Percentiles rank a stretch among this genome's conserved stretches.
phyloP scores from a whole-genome alignment of 2,113 vertebrate genomes.

The Apteryx owenii region DNA sequence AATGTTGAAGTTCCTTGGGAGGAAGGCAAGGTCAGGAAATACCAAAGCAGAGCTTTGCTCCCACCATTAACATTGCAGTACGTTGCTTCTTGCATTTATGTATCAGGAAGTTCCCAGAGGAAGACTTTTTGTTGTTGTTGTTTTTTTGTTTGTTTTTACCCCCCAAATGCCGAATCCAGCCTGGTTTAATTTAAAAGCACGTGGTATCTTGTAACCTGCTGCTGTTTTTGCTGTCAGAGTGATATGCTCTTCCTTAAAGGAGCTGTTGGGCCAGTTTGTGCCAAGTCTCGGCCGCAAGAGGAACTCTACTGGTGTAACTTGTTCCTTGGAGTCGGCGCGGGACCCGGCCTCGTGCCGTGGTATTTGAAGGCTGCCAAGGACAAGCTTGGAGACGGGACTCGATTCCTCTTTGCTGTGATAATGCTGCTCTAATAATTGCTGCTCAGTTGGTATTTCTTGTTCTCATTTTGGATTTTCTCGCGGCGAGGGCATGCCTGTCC shows the following conservation, averaged over 20 bases:
- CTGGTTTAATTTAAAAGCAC: accelerated
- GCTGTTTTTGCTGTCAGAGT: accelerated
- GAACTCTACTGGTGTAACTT: background rate
- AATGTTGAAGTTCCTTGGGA: background rate
- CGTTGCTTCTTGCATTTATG: background rate
- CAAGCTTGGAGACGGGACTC: accelerated
- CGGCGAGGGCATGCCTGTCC: accelerated
- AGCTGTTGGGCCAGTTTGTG: background rate
- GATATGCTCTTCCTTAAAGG: background rate
- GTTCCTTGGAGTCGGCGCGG: background rate
- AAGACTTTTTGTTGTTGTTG: background rate
- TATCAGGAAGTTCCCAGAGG: background rate
- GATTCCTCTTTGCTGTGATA: background rate
- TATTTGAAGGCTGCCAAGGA: background rate
- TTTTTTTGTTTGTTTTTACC: background rate
- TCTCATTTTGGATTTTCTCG: background rate
- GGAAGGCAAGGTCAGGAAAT: background rate
- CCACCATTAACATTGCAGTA: accelerated
- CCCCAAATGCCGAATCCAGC: background rate
- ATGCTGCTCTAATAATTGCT: background rate
- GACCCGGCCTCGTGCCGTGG: accelerated
- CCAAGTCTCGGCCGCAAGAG: background rate
- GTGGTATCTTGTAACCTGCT: background rate
- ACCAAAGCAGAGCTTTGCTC: background rate
- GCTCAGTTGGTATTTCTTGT: background rate